Percentiles rank a stretch among this genome's conserved stretches.
Conservation (phyloP, 2,113 vertebrate genomes). For the Hypocryptadius cinnamomeus region DNA sequence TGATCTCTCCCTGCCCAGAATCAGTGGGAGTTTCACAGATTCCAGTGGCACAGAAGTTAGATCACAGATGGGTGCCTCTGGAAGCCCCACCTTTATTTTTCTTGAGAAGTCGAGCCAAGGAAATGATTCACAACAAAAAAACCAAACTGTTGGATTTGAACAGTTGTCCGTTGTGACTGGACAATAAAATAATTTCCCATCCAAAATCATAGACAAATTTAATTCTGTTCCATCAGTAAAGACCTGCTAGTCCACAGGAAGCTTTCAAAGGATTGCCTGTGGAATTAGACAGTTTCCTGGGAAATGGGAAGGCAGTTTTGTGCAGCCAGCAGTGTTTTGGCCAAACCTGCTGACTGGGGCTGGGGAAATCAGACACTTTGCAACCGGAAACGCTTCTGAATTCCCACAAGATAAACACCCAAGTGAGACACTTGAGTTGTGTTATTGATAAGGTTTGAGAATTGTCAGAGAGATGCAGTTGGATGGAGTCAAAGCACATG, state of each 20-base stretch:
- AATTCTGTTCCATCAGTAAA: background rate
- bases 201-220: background rate
- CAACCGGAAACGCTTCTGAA: background rate
- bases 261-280: background rate
- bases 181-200: background rate
- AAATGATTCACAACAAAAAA: conserved; percentile 12
- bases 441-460: background rate
- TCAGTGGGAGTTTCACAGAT: background rate
- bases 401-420: conserved; percentile 20
- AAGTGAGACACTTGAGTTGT: background rate
- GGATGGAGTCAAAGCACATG: background rate
- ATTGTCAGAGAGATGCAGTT: background rate
- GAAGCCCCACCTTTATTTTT: conserved; percentile 17
- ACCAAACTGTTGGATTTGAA: background rate
- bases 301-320: background rate
- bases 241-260: background rate
- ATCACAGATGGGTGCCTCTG: conserved; percentile 17
- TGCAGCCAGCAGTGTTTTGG: background rate
- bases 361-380: background rate
- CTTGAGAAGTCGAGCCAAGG: background rate
- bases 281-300: background rate
- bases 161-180: background rate
- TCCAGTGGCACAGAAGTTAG: background rate
- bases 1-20: background rate
- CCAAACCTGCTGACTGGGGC: background rate